Evolutionary conservation across 2,797 vertebrate genomes (phyloP).

Genomic region (Brotula barbata): DNA sequence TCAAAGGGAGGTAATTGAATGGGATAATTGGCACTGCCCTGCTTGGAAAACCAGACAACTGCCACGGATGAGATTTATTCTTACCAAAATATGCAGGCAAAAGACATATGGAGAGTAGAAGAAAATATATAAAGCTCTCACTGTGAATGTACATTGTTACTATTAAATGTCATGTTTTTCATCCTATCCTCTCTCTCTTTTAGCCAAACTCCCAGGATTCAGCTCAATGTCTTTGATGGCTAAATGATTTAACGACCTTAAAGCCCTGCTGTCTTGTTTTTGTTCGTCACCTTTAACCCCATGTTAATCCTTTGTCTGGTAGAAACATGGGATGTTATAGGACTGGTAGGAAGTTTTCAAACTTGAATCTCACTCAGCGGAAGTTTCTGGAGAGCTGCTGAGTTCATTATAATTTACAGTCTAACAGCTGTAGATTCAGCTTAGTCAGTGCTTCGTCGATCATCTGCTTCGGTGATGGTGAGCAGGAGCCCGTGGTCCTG

Average conservation of each 20-base stretch:
- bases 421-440: constrained; percentile 40
- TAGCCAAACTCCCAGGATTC: neutral
- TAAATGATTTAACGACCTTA: no score
- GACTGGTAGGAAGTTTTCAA: no score
- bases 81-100: constrained; percentile 11
- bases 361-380: neutral
- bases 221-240: no score
- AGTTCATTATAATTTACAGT: constrained; percentile 30
- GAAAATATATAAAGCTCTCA: neutral
- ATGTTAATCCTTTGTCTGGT: no score
- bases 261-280: no score
- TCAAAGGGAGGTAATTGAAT: constrained; percentile 31
- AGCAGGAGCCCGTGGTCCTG: constrained; percentile 28
- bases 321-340: no score
- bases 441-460: constrained; percentile 39
- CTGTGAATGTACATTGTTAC: neutral
- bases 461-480: constrained; percentile 26
- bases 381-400: constrained; percentile 4
- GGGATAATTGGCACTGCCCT: constrained; percentile 29
- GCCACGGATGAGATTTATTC: constrained; percentile 33
- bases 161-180: neutral
- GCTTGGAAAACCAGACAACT: constrained; percentile 15
- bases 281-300: no score
- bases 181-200: neutral
- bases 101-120: constrained; percentile 1